These are phyloP conservation scores for Sialia sialis DNA, from an alignment of 2,113 vertebrate species.

Conservation along the genomic window DNA sequence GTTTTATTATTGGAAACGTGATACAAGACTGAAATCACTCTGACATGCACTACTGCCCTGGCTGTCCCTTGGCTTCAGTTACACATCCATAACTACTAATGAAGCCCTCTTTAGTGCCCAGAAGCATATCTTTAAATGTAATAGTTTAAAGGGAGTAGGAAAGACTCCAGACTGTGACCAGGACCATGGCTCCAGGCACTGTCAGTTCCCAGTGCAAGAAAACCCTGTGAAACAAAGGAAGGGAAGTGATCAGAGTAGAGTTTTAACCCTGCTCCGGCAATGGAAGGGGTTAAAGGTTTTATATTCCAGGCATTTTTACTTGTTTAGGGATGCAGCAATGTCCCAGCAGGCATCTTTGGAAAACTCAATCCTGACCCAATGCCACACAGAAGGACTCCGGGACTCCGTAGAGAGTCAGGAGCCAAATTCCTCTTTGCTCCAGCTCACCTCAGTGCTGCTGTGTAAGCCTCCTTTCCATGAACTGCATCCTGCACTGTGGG, in stretches of 20 bases:
- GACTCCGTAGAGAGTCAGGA: accelerated
- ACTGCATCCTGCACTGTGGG: accelerated
- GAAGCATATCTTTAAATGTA: background rate
- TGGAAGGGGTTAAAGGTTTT: background rate
- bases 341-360: background rate
- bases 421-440: background rate
- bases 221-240: background rate
- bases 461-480: background rate
- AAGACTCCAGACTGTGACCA: background rate
- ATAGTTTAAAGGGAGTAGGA: background rate
- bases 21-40: background rate
- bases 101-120: background rate
- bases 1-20: accelerated
- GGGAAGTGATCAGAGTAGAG: accelerated
- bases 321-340: background rate
- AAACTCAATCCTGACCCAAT: background rate
- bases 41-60: accelerated
- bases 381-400: accelerated
- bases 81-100: accelerated
- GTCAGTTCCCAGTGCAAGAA: background rate
- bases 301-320: background rate
- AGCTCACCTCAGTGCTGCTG: too few relatives aligned
- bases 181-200: background rate
- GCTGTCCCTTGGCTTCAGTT: background rate
- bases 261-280: accelerated